A percentile compares a stretch with the other conserved stretches of the same genome.
Evolutionary conservation across 2,113 vertebrate genomes (phyloP).

Genomic region (Gambusia holbrooki): DNA sequence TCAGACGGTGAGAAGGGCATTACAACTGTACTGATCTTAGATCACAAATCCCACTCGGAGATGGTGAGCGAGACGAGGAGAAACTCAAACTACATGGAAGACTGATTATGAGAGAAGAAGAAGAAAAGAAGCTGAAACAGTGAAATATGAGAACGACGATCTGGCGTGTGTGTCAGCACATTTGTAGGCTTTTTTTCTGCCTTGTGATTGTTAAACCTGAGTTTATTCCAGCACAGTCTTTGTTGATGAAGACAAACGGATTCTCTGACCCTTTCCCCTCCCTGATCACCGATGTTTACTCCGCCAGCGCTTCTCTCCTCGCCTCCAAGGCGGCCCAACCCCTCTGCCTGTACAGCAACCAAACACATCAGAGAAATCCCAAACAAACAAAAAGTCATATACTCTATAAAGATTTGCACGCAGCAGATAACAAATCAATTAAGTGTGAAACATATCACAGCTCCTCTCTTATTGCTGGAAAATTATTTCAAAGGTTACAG

Average conservation of each 20-base stretch:
- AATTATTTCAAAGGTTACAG: conserved; percentile 58
- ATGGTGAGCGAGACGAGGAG: background rate
- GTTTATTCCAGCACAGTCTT: background rate
- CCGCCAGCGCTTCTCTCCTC: conserved; percentile 20
- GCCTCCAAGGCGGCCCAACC: conserved; percentile 40
- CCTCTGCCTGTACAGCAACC: background rate
- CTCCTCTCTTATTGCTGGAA: conserved; percentile 29
- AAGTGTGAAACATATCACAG: conserved; percentile 31
- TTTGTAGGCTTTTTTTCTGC: background rate
- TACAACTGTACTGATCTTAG: conserved; percentile 55
- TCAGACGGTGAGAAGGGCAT: conserved; percentile 68
- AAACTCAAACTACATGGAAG: background rate
- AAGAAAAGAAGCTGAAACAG: conserved; percentile 23
- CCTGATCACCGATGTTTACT: conserved; percentile 46
- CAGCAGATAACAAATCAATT: conserved; percentile 36
- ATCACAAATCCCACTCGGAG: conserved; percentile 57
- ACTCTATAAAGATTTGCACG: background rate
- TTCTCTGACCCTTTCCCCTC: conserved; percentile 52
- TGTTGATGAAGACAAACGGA: conserved; percentile 60
- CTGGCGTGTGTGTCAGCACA: background rate
- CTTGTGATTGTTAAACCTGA: background rate
- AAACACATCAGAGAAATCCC: conserved; percentile 29
- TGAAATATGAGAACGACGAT: conserved; percentile 24
- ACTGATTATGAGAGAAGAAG: conserved; percentile 13
- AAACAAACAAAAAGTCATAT: background rate